phyloP scores from a whole-genome alignment of 1,140 invertebrate genomes.

The Drosophila sechellia region DNA sequence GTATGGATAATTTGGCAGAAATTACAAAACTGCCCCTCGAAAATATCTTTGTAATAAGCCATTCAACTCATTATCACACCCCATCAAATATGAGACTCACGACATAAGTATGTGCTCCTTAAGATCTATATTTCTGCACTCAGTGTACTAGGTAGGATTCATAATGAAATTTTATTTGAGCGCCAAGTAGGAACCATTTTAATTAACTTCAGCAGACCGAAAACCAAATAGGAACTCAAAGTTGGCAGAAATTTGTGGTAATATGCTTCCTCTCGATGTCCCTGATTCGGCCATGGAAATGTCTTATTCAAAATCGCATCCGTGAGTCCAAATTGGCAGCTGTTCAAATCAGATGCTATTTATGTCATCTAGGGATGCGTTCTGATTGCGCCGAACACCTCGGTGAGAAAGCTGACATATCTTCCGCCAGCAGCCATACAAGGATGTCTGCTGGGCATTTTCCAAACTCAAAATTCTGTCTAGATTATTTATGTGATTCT shows the following conservation, averaged over 20 bases:
- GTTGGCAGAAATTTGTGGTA: conserved; percentile 65
- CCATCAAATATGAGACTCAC: conserved; percentile 16
- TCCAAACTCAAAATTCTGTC: conserved; percentile 39
- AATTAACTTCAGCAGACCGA: conserved; percentile 82
- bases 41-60: conserved; percentile 53
- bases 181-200: conserved; percentile 67
- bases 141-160: conserved; percentile 40
- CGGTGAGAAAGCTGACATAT: conserved; percentile 15
- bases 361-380: conserved; percentile 41
- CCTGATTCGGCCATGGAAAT: conserved; percentile 48
- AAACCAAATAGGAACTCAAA: conserved; percentile 75
- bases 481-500: conserved; percentile 64
- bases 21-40: conserved; percentile 29
- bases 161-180: conserved; percentile 63
- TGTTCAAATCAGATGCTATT: conserved; percentile 62
- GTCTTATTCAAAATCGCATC: conserved; percentile 52
- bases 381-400: conserved; percentile 20
- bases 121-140: background rate
- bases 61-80: conserved; percentile 63
- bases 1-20: conserved; percentile 25
- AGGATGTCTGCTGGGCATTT: conserved; percentile 8
- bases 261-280: conserved; percentile 33
- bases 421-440: conserved; percentile 16
- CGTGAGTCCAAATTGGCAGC: conserved; percentile 74
- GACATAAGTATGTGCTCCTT: conserved; percentile 10